Evolutionary conservation across 2,797 vertebrate genomes (phyloP), one percentile per base, ranked within the genome.

Genomic region (Leptodactylus fallax): DNA sequence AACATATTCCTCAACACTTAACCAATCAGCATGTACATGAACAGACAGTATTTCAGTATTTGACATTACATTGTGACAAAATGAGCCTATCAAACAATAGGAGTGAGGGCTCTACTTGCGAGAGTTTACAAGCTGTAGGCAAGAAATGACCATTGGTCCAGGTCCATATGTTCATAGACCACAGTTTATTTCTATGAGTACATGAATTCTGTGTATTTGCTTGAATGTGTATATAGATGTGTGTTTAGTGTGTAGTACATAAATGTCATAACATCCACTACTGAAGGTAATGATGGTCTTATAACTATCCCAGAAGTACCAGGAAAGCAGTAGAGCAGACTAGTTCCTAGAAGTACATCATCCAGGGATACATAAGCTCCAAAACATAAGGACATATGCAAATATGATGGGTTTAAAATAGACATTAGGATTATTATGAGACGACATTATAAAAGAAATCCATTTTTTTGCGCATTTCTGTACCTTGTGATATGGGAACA

Each of bases 401-500:
- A 49, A 60, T n/a, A 76, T 10, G n/a, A 6, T 9, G 1, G 11
- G 2, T 16, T 69, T 71, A 69, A 61, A 45, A 63, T n/a, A 80
- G 65, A 27, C 17, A 81, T 87, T 81, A 72, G n/a, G 11, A 51
- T 56, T 65, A 87, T 55, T 79, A 72, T 8, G 2, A 58, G 61
- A 19, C 79, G 51, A 9, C n/a, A 61, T 83, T 71, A 60, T 69
- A 69, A 63, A 27, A 79, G n/a, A 84, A 72, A 84, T 36, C 53
- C 17, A 53, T 84, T 88, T 82, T 36, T 56, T 79, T 84, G 13
- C 61, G 14, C 11, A 80, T 72, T 45, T 71, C 25, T 25, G 27
- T 78, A 21, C 72, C 60, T 79, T 60, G 21, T 65, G 45, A 25
- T 81, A 56, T 67, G 83, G 60, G 60, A 77, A 81, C 69, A 78